These are phyloP conservation scores for Eupristina koningsbergeri DNA, from an alignment of 1,140 invertebrate genomes.

Conservation along the genomic window DNA sequence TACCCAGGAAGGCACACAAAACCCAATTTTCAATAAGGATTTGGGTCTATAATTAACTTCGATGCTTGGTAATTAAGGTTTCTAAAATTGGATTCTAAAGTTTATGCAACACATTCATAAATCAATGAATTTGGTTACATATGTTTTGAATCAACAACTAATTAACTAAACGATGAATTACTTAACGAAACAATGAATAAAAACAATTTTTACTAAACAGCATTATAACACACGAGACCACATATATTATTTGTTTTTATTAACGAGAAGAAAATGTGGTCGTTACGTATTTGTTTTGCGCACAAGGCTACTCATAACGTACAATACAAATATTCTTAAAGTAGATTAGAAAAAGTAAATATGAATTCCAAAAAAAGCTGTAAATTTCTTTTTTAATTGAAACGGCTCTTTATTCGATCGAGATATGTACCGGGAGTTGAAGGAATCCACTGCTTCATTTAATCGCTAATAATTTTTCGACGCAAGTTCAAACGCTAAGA, in stretches of 20 bases:
- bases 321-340: slow-evolving; percentile 47
- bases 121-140: background rate
- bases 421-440: slow-evolving; percentile 40
- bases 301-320: slow-evolving; percentile 49
- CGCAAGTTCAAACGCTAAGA: background rate
- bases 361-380: slow-evolving; percentile 53
- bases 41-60: background rate
- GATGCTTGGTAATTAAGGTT: slow-evolving; percentile 12
- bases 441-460: slow-evolving; percentile 21
- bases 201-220: background rate
- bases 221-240: background rate
- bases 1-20: slow-evolving; percentile 42
- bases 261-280: slow-evolving; percentile 21
- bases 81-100: slow-evolving; percentile 27
- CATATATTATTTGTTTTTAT: background rate
- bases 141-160: background rate
- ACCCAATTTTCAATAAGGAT: slow-evolving; percentile 30
- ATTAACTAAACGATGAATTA: slow-evolving; percentile 43
- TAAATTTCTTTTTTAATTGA: slow-evolving; percentile 44
- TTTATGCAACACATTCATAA: background rate
- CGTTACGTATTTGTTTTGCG: slow-evolving; percentile 3
- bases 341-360: slow-evolving; percentile 53
- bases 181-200: too few relatives aligned
- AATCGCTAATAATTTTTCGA: slow-evolving; percentile 14
- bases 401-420: slow-evolving; percentile 40